These are phyloP conservation scores for Drosophila repletoides DNA, from an alignment of 1,140 invertebrate genomes.

Conservation along the genomic window DNA sequence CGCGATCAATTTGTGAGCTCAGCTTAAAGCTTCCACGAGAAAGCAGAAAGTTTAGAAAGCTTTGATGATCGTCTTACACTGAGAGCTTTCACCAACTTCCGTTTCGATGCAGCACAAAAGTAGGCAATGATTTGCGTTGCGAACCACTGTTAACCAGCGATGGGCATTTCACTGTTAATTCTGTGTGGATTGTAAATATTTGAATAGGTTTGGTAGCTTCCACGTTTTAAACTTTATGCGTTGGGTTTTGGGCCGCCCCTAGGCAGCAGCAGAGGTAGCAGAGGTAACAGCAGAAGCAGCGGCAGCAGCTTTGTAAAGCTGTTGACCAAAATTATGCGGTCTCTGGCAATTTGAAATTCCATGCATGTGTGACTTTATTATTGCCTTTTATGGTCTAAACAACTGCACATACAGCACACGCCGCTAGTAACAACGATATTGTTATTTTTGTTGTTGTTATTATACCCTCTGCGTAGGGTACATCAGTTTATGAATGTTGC, in stretches of 20 bases:
- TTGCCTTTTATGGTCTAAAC: slow-evolving; percentile 58
- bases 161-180: background rate
- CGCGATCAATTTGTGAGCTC: background rate
- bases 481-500: slow-evolving; percentile 11
- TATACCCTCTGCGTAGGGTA: too few relatives aligned
- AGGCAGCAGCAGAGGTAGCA: too few relatives aligned
- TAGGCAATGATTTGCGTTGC: background rate
- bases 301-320: slow-evolving; percentile 1
- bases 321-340: slow-evolving; percentile 6
- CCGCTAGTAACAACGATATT: slow-evolving; percentile 13
- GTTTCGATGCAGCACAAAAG: slow-evolving; percentile 5
- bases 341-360: slow-evolving; percentile 20
- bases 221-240: background rate
- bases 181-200: background rate
- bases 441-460: slow-evolving; percentile 30
- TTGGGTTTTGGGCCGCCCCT: slow-evolving; percentile 10
- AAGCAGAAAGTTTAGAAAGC: background rate
- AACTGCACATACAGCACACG: slow-evolving; percentile 38
- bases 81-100: slow-evolving; percentile 1
- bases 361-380: slow-evolving; percentile 48
- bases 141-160: background rate
- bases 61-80: slow-evolving; percentile 1
- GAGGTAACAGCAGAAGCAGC: too few relatives aligned
- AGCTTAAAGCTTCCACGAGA: slow-evolving; percentile 18
- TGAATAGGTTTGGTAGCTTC: background rate